Evolutionary conservation across 2,113 vertebrate species (phyloP), one percentile per base, ranked within the genome.

Genomic region (Callopanchax toddi): DNA sequence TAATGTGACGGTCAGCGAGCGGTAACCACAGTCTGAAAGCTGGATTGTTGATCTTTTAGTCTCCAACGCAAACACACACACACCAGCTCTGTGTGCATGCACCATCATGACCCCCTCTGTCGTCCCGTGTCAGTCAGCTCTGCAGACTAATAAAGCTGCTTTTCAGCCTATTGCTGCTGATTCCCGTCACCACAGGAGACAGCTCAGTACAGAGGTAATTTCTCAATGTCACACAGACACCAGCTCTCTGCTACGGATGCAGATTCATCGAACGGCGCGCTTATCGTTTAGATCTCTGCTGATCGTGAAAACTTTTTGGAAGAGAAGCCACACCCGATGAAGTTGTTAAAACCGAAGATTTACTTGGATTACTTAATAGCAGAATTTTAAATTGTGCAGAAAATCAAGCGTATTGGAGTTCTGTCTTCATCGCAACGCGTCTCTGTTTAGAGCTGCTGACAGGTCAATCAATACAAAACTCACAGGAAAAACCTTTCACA

Each of bases 181-280:
- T 85, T 87, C 71, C 49, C 71, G 71, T 85, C 85, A 65, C 61
- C 23, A 34, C 70, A 69, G 71, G 75, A 81, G 65, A 74, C 67
- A 67, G 79, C 68, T 81, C 46, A 60, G 83, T 60, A 60, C 60
- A 67, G 26, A 40, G 29, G 52, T 76, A 52, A 82, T 86, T 79
- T 69, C 71, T 80, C 83, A 80, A 60, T 85, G 85, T 87, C 83
- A 83, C 66, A n/a, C 64, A 55, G 58, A 10, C 58, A 44, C 22
- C 26, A 50, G 40, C 57, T 65, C 57, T 65, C 61, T 11, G 2
- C 56, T 52, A 77, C 56, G 6, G 42, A 76, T 21, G 1, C 49
- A 46, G 67, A 74, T 64, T 21, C 63, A 58, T 60, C 20, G 36
- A 72, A 42, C 57, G 32, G 48, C 70, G 66, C 63, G 62, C 49